These are phyloP conservation scores for Netelia fuscicornis DNA, from an alignment of 2,888 invertebrate species.

Conservation along the genomic window DNA sequence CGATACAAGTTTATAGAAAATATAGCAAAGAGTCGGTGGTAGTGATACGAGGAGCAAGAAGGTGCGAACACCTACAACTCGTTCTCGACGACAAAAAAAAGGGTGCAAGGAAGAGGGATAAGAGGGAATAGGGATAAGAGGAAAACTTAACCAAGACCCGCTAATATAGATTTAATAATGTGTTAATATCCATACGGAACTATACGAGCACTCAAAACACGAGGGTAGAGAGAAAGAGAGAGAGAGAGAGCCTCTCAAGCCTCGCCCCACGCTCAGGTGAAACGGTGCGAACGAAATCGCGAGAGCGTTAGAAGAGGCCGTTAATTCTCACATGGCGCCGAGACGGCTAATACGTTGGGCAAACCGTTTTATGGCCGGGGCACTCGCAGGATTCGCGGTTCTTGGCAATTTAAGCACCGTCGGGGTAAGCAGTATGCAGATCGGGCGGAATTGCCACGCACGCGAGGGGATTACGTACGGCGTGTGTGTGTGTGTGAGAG, in stretches of 20 bases:
- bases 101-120: neutral
- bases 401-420: conserved; percentile 72
- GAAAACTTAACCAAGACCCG: conserved; percentile 49
- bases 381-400: conserved; percentile 64
- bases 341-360: conserved; percentile 77
- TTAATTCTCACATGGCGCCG: conserved; percentile 77
- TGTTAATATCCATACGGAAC: conserved; percentile 67
- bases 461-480: conserved; percentile 78
- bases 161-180: conserved; percentile 73
- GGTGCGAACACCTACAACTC: neutral
- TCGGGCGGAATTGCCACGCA: conserved; percentile 80
- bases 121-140: conserved; percentile 13
- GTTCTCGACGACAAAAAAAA: neutral
- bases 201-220: conserved; percentile 39
- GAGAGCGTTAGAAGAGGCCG: conserved; percentile 70
- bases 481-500: conserved; percentile 1
- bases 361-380: conserved; percentile 75
- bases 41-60: conserved; percentile 19
- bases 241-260: neutral
- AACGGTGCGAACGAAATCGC: conserved; percentile 74
- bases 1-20: neutral
- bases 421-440: conserved; percentile 81
- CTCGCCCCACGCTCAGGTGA: conserved; percentile 27
- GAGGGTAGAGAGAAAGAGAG: conserved; percentile 3
- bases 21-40: neutral